Base-by-base conservation (phyloP, 2,113 vertebrate species). In the Odocoileus hemionus region DNA sequence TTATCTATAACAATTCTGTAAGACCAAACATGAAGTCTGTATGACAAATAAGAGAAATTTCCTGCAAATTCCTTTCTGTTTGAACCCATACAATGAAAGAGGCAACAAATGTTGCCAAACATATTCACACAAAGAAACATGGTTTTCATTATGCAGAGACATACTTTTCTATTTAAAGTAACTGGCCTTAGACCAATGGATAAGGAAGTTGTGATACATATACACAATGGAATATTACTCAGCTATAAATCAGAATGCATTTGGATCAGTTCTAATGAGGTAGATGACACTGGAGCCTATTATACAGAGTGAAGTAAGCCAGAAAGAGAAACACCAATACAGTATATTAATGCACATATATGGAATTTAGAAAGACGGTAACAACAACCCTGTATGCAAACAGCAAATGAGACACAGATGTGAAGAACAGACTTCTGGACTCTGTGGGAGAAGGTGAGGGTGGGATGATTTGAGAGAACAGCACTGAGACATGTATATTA, bases 311-410 rank as follows among this genome's bases (percentile, higher is more conserved):
- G 19, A 39, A 70, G n/a, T 36, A 70, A 70, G 67, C 19, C 67
- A 70, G 67, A 70, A 70, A 70, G 67, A 70, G 67, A 70, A 39
- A 70, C 67, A 70, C n/a, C 19, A 70, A 70, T 70, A 39, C n/a
- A 70, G 19, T 39, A 39, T 39, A 70, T 39, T 23, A 70, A 70
- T 39, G 9, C n/a, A 70, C 67, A 70, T 39, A 36, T 23, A 70
- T 0, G 1, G 67, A 39, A 39, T 23, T 70, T 70, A 70, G n/a
- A 70, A 6, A 70, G 19, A 70, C 2, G 11, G n/a, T 39, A n/a
- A 67, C 0, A 0, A 70, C 19, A 23, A 39, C n/a, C 21, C n/a
- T 70, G 23, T 12, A 39, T 0, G 0, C n/a, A 70, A 36, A 70
- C 19, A 70, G 67, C 10, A 6, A 70, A 70, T 39, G 19, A 70